phyloP scores from a whole-genome alignment of 2,888 invertebrate species.

The Crioceris asparagi region DNA sequence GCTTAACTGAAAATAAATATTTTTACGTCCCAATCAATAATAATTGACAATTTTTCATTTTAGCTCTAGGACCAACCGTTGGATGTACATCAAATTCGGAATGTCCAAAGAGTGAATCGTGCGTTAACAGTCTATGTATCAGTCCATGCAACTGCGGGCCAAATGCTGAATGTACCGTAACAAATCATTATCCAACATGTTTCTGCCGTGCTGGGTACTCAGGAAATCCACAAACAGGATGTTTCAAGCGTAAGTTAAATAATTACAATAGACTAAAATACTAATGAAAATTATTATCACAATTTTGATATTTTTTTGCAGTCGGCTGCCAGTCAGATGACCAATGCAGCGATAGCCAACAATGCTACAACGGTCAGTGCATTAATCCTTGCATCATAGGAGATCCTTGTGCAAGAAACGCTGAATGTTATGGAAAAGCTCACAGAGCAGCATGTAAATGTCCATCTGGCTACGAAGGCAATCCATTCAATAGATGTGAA shows the following conservation, averaged over 20 bases:
- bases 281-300: too few species aligned
- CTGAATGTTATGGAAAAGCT: slow-evolving; percentile 70
- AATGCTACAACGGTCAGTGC: slow-evolving; percentile 74
- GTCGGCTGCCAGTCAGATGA: slow-evolving; percentile 74
- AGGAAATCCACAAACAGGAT: slow-evolving; percentile 76
- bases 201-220: slow-evolving; percentile 72
- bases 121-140: slow-evolving; percentile 68
- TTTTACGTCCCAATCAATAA: too few species aligned
- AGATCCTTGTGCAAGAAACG: slow-evolving; percentile 74
- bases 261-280: too few species aligned
- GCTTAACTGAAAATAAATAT: neutral
- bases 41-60: slow-evolving; percentile 14
- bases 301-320: slow-evolving; percentile 33
- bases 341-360: slow-evolving; percentile 69
- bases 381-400: slow-evolving; percentile 68
- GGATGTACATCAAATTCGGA: slow-evolving; percentile 73
- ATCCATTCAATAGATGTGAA: slow-evolving; percentile 69
- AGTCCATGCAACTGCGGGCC: slow-evolving; percentile 79
- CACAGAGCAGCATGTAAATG: slow-evolving; percentile 76
- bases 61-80: slow-evolving; percentile 50
- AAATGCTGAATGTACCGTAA: slow-evolving; percentile 70
- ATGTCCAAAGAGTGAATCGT: slow-evolving; percentile 72
- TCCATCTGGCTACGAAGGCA: slow-evolving; percentile 63
- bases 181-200: slow-evolving; percentile 78
- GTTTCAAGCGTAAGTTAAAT: slow-evolving; percentile 52